Conservation (phyloP, 2,888 invertebrate genomes). For the Oasisia sp. region DNA sequence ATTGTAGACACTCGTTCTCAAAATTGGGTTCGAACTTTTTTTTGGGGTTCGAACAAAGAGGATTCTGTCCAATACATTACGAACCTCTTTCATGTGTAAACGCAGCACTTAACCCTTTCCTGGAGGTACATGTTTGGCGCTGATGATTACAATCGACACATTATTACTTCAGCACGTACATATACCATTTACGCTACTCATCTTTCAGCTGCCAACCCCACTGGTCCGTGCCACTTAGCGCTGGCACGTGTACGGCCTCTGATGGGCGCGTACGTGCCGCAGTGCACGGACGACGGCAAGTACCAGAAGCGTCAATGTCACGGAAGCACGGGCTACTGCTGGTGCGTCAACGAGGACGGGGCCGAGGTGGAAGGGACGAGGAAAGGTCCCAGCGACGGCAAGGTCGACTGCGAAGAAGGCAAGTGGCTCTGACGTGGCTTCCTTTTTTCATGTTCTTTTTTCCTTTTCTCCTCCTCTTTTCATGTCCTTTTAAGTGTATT, state of each 20-base stretch:
- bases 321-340: constrained; percentile 25
- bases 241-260: background rate
- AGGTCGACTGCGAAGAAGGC: background rate
- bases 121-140: background rate
- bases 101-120: background rate
- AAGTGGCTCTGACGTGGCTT: too few relatives aligned
- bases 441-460: too few relatives aligned
- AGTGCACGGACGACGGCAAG: constrained; percentile 21
- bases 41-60: too few relatives aligned
- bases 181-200: too few relatives aligned
- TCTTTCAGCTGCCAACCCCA: background rate
- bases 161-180: background rate
- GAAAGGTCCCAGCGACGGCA: background rate
- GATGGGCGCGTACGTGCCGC: constrained; percentile 23
- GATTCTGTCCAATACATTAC: too few relatives aligned
- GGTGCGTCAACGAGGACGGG: constrained; percentile 14
- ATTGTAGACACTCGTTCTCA: too few relatives aligned
- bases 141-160: background rate
- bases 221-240: background rate
- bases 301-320: background rate
- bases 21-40: too few relatives aligned
- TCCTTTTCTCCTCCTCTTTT: too few relatives aligned
- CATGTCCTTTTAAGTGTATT: too few relatives aligned
- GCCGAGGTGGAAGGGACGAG: background rate
- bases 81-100: too few relatives aligned